These are phyloP conservation scores for Bicyclus anynana DNA, from an alignment of 1,140 invertebrate species.

Conservation along the genomic window DNA sequence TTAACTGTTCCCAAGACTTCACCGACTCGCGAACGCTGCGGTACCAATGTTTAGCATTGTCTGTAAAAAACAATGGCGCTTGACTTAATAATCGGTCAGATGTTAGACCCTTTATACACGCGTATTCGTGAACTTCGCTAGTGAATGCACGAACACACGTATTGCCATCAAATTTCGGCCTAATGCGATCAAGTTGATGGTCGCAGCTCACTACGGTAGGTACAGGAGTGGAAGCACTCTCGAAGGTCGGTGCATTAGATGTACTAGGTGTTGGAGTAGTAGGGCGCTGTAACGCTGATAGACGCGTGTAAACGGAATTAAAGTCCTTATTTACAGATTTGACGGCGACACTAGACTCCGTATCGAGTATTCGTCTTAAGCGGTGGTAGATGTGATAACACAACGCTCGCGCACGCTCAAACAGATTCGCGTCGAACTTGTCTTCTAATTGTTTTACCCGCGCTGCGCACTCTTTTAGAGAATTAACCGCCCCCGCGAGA, in stretches of 20 bases:
- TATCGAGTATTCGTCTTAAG: not conserved
- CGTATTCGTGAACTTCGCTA: conserved; percentile 32
- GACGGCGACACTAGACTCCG: not conserved
- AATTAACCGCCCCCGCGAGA: not conserved
- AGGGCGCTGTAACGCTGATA: not conserved
- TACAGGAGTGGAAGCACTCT: not conserved
- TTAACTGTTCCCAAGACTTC: conserved; percentile 31
- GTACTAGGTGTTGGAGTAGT: not conserved
- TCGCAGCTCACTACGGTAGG: not conserved
- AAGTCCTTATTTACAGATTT: not conserved
- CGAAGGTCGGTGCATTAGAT: not conserved
- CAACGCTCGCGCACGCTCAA: not conserved
- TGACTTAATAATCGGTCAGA: conserved; percentile 22
- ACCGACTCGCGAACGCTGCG: conserved; percentile 20
- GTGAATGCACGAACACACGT: conserved; percentile 37
- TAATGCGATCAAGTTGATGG: not conserved
- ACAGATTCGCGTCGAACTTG: not conserved
- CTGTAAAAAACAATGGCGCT: conserved; percentile 38
- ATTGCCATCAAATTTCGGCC: conserved; percentile 28
- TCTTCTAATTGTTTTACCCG: not conserved
- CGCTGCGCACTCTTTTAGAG: not conserved
- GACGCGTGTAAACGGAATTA: not conserved
- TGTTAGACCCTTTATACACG: conserved; percentile 21
- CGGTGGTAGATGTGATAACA: not conserved
- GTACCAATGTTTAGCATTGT: conserved; percentile 39